phyloP scores from a whole-genome alignment of 2,113 vertebrate genomes.

The Struthio camelus region DNA sequence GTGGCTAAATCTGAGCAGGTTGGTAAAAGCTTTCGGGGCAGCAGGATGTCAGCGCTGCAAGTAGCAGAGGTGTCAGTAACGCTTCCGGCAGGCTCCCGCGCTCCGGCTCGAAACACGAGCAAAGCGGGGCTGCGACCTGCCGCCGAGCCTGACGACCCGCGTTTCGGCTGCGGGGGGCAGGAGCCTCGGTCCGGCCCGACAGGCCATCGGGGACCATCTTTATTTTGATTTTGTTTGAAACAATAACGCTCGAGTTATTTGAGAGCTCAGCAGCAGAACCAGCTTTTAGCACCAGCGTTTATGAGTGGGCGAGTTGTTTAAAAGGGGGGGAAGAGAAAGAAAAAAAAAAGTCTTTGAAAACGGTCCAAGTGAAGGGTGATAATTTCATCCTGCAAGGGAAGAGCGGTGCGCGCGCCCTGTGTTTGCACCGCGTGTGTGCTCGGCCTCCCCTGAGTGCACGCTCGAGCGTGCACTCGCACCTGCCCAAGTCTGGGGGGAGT shows the following conservation, averaged over 20 bases:
- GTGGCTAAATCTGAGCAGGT: background rate
- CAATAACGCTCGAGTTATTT: constrained; percentile 48
- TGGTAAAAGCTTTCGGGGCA: background rate
- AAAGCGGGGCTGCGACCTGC: background rate
- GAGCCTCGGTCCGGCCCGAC: background rate
- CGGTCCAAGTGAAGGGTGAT: constrained; percentile 47
- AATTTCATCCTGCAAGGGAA: background rate
- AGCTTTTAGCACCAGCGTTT: constrained; percentile 53
- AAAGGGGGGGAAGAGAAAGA: background rate
- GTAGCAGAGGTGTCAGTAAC: background rate
- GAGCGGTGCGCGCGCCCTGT: background rate
- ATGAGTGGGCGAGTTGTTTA: constrained; percentile 65
- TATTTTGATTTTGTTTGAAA: constrained; percentile 66
- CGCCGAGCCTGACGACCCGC: rapidly evolving
- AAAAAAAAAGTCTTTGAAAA: constrained; percentile 11
- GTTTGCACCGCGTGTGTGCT: background rate
- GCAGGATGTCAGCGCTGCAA: background rate
- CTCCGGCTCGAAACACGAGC: background rate
- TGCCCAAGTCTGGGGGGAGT: background rate
- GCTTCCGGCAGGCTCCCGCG: background rate
- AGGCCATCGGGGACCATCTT: background rate
- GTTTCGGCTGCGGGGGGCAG: background rate
- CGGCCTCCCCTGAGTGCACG: background rate
- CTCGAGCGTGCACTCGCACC: rapidly evolving
- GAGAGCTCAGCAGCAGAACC: constrained; percentile 55